Evolutionary conservation across 2,797 vertebrate species (phyloP), one percentile per base, ranked within the genome.

Genomic region (Chrysocyon brachyurus): DNA sequence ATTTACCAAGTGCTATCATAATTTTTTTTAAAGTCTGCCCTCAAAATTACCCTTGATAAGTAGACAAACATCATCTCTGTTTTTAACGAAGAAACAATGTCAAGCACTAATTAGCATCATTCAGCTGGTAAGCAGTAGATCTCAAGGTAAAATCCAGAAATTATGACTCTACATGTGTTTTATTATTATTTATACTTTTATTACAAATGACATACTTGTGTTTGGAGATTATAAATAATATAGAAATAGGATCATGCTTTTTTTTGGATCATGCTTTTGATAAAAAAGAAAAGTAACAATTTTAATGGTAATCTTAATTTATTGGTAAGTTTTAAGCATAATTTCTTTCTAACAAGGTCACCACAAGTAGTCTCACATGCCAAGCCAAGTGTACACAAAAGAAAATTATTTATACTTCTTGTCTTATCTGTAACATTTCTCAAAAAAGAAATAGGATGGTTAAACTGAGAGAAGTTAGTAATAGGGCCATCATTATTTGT

Each of bases 301-400:
- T 85, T 94, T 89, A 68, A 40, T 54, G 49, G 1, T 54, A 63
- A 78, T 79, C 24, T 49, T 91, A 92, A 61, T 87, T 83, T 87
- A 64, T 63, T 89, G 66, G 31, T 82, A 96, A 70, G 77, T 81
- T 96, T 88, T 94, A 63, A 52, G 49, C 56, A 82, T n/a, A 72
- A 15, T 92, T 3, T 59, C 2, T 91, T 90, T 87, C 79, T 87
- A 72, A 77, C 7, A 56, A 89, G 14, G 31, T n/a, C 19, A 83
- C 15, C 46, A 59, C 68, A 77, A 59, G 24, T 66, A 19, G 22
- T 89, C 46, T 95, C 64, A 82, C 10, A 72, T 56, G 21, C 54
- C 75, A 94, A 46, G 87, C 12, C n/a, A 79, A 86, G 1, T 64
- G 6, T 75, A 91, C 75, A 26, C 36, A 82, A 87, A 85, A 81